These are phyloP conservation scores for Drosophila funebris DNA, from an alignment of 1,140 invertebrate genomes.

Conservation along the genomic window DNA sequence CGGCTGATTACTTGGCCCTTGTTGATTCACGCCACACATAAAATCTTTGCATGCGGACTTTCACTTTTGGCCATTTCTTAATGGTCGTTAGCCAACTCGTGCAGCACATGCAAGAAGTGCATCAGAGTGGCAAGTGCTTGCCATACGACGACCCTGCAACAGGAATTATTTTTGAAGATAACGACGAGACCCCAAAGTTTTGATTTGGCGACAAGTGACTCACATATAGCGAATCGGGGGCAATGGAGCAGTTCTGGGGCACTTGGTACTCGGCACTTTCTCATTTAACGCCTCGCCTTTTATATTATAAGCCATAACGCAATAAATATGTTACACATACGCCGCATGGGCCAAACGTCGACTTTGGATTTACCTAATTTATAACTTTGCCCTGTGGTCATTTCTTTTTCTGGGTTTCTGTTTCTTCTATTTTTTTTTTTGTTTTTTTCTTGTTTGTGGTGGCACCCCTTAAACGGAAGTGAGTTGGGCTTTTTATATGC, in stretches of 20 bases:
- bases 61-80: conserved; percentile 67
- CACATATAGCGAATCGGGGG: conserved; percentile 5
- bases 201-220: conserved; percentile 42
- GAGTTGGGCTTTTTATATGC: conserved; percentile 56
- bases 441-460: not conserved
- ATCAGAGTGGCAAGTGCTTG: conserved; percentile 55
- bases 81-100: conserved; percentile 53
- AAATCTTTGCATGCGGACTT: conserved; percentile 78
- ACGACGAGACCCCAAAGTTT: conserved; percentile 10
- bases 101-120: conserved; percentile 74
- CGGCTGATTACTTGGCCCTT: conserved; percentile 62
- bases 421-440: not conserved
- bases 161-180: conserved; percentile 34
- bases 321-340: conserved; percentile 73
- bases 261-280: not conserved
- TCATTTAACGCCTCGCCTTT: conserved; percentile 44
- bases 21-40: conserved; percentile 23
- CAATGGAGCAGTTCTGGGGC: not conserved
- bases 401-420: conserved; percentile 7
- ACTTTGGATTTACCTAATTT: conserved; percentile 56
- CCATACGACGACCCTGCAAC: conserved; percentile 29
- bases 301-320: conserved; percentile 73
- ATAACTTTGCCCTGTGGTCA: conserved; percentile 55
- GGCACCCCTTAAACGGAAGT: conserved; percentile 53
- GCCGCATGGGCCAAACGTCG: conserved; percentile 42